Evolutionary conservation across 1,140 invertebrate genomes (phyloP).

Genomic region (Lordiphosa collinella): DNA sequence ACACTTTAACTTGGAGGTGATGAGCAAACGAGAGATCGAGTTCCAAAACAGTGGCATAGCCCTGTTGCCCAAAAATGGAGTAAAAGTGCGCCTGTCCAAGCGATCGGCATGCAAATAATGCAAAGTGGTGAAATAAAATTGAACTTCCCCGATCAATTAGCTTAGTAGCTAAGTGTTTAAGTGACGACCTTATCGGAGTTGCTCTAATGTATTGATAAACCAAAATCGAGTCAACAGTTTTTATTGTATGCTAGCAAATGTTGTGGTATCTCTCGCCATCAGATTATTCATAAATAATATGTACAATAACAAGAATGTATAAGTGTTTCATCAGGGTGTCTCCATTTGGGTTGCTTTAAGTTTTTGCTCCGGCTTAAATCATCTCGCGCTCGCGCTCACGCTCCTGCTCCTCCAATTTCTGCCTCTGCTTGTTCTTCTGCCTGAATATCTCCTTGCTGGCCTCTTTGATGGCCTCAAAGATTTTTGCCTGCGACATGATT

Average conservation of each 20-base stretch:
- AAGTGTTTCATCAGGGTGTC: slow-evolving; percentile 3
- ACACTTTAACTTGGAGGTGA: slow-evolving; percentile 54
- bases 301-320: slow-evolving; percentile 14
- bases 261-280: slow-evolving; percentile 22
- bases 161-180: background rate
- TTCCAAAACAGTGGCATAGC: slow-evolving; percentile 44
- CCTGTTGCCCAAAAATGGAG: slow-evolving; percentile 51
- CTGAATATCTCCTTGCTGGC: slow-evolving; percentile 85
- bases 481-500: slow-evolving; percentile 87
- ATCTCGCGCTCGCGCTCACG: slow-evolving; percentile 44
- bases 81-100: slow-evolving; percentile 56
- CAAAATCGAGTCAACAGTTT: slow-evolving; percentile 42
- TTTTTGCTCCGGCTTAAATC: slow-evolving; percentile 31
- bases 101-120: background rate
- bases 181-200: slow-evolving; percentile 20
- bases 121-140: slow-evolving; percentile 16
- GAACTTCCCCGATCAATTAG: background rate
- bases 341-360: background rate
- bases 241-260: slow-evolving; percentile 59
- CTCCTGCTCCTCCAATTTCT: slow-evolving; percentile 29
- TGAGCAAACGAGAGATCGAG: slow-evolving; percentile 41
- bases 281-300: slow-evolving; percentile 20
- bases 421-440: slow-evolving; percentile 79
- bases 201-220: background rate
- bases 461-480: slow-evolving; percentile 88